Percentiles rank a stretch among this genome's conserved stretches.
These are phyloP conservation scores for Orthosia gracilis DNA, from an alignment of 2,888 invertebrate genomes.

Conservation along the genomic window DNA sequence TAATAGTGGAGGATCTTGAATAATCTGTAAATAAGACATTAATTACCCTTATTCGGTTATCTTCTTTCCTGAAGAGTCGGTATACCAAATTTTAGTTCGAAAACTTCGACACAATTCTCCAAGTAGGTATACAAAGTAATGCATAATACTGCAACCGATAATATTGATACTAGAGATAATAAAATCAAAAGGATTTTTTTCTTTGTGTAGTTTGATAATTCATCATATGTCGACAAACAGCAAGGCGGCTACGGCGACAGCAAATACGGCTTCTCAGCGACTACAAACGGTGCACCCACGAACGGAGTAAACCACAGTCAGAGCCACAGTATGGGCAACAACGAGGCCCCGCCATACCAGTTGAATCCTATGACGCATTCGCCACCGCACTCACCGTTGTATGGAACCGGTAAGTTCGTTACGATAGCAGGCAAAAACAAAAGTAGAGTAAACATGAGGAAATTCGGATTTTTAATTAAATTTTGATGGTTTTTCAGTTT, in stretches of 20 bases:
- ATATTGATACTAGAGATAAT: background rate
- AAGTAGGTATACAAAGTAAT: background rate
- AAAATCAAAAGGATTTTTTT: no score
- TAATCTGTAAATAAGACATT: slow-evolving; percentile 5
- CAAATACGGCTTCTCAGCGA: slow-evolving; percentile 92
- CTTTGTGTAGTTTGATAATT: background rate
- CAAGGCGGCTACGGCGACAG: slow-evolving; percentile 91
- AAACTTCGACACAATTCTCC: background rate
- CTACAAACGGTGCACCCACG: slow-evolving; percentile 78
- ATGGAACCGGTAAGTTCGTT: slow-evolving; percentile 86
- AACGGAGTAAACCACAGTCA: slow-evolving; percentile 79
- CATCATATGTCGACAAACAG: slow-evolving; percentile 69
- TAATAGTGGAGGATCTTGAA: slow-evolving; percentile 4
- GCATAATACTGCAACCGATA: background rate
- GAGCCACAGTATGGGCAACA: slow-evolving; percentile 76
- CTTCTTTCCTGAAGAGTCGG: no score
- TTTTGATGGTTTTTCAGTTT: no score
- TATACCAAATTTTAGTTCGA: background rate
- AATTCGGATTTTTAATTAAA: no score
- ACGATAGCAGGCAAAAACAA: slow-evolving; percentile 11
- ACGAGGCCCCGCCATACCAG: slow-evolving; percentile 86
- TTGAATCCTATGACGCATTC: slow-evolving; percentile 85
- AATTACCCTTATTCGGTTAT: no score
- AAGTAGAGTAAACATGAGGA: no score
- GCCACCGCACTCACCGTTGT: slow-evolving; percentile 90